Base-by-base conservation (phyloP, 1,140 invertebrate species). In the Drosophila ambigua region DNA sequence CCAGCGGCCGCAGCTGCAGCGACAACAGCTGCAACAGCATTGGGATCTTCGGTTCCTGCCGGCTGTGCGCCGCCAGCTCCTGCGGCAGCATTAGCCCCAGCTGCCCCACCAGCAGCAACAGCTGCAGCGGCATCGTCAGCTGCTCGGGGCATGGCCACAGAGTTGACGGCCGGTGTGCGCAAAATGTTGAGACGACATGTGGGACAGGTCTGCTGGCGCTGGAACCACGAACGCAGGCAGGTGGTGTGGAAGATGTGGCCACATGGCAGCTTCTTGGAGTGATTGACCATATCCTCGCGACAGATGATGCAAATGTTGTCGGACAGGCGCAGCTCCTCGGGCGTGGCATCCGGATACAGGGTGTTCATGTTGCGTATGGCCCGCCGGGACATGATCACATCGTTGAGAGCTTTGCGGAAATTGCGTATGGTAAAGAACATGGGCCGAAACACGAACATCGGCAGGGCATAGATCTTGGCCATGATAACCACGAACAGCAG, bases 281-380 rank as follows among this genome's bases (percentile, higher is more conserved):
- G 96, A 93, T 93, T 92, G 31, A 94, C 91, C 93, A 94, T 94
- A 72, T 94, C 93, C 67, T 94, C 93, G 31, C 93, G 84, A 23
- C 99, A 99, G 82, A 99, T 99, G 77, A 99, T 99, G 92, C 99
- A 99, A 48, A 99, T 98, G 92, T 99, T 99, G 92, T 99, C 99
- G 5, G 97, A 97, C 39, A 96, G 95, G n/a, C 95, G 95, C 20
- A 99, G 93, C 92, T 99, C 98, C 91, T 98, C 98, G 4, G 95
- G 92, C 2, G 98, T 99, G 5, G 98, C 98, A 93, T 99, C 97
- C 2, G 98, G 98, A 93, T 99, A 99, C 75, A 99, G 92, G 5
- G 98, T 98, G 91, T 99, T 99, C 98, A 99, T 99, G 90, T 99
- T 99, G 81, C 97, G 95, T 64, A 99, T 99, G 2, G 98, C 98